Percentiles rank a stretch among this genome's conserved stretches.
Evolutionary conservation across 2,113 vertebrate species (phyloP).

Genomic region (Trematocara variabile): DNA sequence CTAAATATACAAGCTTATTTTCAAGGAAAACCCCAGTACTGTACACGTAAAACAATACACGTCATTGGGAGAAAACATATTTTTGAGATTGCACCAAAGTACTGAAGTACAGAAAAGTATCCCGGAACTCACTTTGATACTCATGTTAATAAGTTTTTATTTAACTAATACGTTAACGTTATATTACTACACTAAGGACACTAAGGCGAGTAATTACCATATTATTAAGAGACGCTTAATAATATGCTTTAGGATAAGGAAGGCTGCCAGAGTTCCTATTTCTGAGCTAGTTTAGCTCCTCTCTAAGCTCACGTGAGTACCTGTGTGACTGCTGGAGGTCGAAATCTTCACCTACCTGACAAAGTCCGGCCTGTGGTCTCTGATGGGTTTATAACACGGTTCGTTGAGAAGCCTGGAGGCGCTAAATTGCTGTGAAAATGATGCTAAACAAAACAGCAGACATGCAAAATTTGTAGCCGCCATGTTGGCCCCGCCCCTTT

Average conservation of each 20-base stretch:
- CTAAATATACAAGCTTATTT: neutral
- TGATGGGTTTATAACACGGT: constrained; percentile 67
- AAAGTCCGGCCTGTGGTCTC: constrained; percentile 41
- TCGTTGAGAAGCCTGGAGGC: neutral
- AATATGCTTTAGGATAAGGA: neutral
- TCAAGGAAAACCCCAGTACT: neutral
- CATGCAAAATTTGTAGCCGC: neutral
- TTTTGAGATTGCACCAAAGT: neutral
- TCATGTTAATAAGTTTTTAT: neutral
- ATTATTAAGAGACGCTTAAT: neutral
- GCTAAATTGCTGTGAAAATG: neutral
- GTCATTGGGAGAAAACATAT: neutral
- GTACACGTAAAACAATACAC: neutral
- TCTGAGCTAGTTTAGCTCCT: neutral
- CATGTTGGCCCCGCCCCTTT: constrained; percentile 35
- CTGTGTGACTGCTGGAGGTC: neutral
- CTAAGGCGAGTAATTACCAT: neutral
- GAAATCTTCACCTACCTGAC: constrained; percentile 39
- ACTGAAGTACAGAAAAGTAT: neutral
- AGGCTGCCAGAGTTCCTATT: neutral
- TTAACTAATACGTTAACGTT: neutral
- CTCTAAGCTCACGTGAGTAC: neutral
- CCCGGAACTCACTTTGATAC: neutral
- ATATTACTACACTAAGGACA: neutral
- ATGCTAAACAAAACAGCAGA: constrained; percentile 12